These are phyloP conservation scores for Hypena proboscidalis DNA, from an alignment of 2,888 invertebrate genomes.

Conservation along the genomic window DNA sequence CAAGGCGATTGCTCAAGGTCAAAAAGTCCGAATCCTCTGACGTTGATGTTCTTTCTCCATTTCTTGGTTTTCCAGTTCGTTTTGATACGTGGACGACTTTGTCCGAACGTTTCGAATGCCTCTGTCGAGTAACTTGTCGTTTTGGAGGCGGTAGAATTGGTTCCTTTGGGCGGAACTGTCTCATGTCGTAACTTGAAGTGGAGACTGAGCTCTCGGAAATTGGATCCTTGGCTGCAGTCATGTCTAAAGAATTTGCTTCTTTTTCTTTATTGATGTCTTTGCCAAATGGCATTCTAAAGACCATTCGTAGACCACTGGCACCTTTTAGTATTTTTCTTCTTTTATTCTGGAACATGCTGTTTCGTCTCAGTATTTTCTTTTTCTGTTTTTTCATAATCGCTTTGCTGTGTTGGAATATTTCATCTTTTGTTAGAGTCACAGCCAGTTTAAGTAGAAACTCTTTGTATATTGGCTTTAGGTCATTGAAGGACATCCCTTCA, in stretches of 20 bases:
- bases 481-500: conserved; percentile 97
- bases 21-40: conserved; percentile 87
- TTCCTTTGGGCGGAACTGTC: conserved; percentile 86
- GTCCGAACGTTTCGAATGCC: conserved; percentile 74
- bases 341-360: conserved; percentile 84
- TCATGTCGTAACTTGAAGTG: conserved; percentile 86
- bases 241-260: conserved; percentile 54
- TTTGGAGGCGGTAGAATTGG: conserved; percentile 72
- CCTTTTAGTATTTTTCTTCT: conserved; percentile 86
- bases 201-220: conserved; percentile 86
- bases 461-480: conserved; percentile 95
- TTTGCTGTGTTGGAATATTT: conserved; percentile 95
- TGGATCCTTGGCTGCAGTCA: conserved; percentile 60
- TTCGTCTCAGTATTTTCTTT: conserved; percentile 87
- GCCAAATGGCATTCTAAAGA: conserved; percentile 86
- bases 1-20: conserved; percentile 84
- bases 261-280: conserved; percentile 72
- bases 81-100: conserved; percentile 73
- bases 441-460: conserved; percentile 95
- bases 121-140: conserved; percentile 69
- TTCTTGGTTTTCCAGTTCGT: conserved; percentile 77
- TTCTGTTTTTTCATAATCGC: conserved; percentile 94
- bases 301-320: conserved; percentile 86
- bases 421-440: conserved; percentile 95
- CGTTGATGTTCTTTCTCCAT: conserved; percentile 86